Evolutionary conservation across 1,140 invertebrate species (phyloP), one percentile per base, ranked within the genome.

Genomic region (Penaeus indicus): DNA sequence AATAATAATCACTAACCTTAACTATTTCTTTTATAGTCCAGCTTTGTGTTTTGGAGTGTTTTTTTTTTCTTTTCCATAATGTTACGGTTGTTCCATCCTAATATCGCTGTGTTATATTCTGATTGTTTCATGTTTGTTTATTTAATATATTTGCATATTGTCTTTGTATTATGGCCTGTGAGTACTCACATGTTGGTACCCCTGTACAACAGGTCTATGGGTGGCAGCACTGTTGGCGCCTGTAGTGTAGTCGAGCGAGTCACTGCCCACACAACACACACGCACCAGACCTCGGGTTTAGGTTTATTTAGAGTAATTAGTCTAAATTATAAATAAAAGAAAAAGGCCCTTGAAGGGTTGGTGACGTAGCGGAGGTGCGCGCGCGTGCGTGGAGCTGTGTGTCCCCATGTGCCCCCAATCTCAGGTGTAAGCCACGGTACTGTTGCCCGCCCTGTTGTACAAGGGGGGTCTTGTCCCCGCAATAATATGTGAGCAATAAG

Each of bases 401-500:
- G 85, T 81, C 38, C 54, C n/a, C 54, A 82, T 64, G 85, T 87
- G 78, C 79, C 63, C 72, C 78, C 63, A 83, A 84, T 78, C 81
- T 83, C 79, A 84, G 87, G 87, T 82, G 87, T 88, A 54, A 61
- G 87, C 82, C 61, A 62, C 62, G 67, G 87, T 84, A 62, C 80
- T 88, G 86, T 4, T 61, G 69, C 80, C 80, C 67, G 86, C 38
- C 79, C 63, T 64, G 63, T 27, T 83, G 69, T 78, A 72, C 75
- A 54, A 78, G 81, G 87, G 62, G 61, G 81, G 82, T 75, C 27
- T 84, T 84, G 72, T 88, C 87, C 69, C 72, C 84, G 87, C 87
- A 88, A 88, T 88, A 88, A 88, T 79, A 88, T 84, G 87, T 84
- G 87, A 88, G 87, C 87, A 88, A 88, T 88, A 88, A 88, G 87